These are phyloP conservation scores for Pedetes capensis DNA, from an alignment of 2,113 vertebrate genomes.

Conservation along the genomic window DNA sequence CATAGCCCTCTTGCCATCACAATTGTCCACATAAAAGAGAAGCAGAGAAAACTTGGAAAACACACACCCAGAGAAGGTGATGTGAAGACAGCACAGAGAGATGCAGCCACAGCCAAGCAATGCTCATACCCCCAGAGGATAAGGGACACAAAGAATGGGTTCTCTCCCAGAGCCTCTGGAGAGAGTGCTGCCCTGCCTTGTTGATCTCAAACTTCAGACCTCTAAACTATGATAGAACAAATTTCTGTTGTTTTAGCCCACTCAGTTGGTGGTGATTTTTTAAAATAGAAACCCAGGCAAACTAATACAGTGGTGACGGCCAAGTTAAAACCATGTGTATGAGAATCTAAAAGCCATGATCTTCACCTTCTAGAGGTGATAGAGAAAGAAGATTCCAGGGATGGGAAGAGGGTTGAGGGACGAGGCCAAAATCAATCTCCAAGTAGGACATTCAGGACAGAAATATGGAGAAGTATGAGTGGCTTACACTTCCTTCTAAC, in stretches of 20 bases:
- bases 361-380: neutral
- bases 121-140: neutral
- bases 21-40: neutral
- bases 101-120: neutral
- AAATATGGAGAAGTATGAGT: neutral
- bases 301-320: neutral
- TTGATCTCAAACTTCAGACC: neutral
- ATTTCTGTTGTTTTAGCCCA: neutral
- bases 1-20: neutral
- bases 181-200: accelerated
- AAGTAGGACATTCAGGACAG: neutral
- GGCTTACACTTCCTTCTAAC: neutral
- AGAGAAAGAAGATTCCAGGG: neutral
- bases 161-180: neutral
- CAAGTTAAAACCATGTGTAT: neutral
- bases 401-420: neutral
- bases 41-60: neutral
- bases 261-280: neutral
- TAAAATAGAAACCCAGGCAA: neutral
- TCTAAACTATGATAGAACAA: neutral
- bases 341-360: neutral
- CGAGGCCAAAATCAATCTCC: neutral
- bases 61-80: neutral
- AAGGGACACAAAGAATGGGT: neutral
- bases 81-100: neutral